Percentiles rank a stretch among this genome's conserved stretches.
Evolutionary conservation across 2,888 invertebrate species (phyloP).

Genomic region (Alviniconcha strummeri): DNA sequence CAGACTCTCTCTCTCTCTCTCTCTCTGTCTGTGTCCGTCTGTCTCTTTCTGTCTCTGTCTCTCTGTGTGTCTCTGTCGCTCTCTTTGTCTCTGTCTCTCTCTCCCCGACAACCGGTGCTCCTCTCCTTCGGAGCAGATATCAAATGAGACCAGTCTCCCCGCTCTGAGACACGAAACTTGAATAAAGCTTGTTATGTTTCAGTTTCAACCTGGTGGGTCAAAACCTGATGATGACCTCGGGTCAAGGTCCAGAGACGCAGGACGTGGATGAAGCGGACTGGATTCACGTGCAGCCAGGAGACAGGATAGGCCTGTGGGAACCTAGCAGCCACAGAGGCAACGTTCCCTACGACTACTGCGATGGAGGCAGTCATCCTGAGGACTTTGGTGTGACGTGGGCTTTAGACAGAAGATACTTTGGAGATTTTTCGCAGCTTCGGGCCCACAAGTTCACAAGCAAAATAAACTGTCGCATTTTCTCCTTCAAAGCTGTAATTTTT

Average conservation of each 20-base stretch:
- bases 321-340: background rate
- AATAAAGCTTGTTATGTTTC: background rate
- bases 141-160: too few relatives aligned
- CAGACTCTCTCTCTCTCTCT: too few relatives aligned
- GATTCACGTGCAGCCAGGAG: conserved; percentile 9
- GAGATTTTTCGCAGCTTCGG: background rate
- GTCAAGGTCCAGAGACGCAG: background rate
- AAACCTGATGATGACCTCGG: background rate
- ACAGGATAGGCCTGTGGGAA: background rate
- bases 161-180: too few relatives aligned
- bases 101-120: too few relatives aligned
- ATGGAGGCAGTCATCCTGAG: background rate
- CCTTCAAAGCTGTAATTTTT: background rate
- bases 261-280: background rate
- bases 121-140: too few relatives aligned
- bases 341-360: background rate
- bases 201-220: background rate
- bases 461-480: background rate
- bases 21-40: too few relatives aligned
- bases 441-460: background rate
- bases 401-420: background rate
- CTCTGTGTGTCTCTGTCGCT: too few relatives aligned
- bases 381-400: background rate
- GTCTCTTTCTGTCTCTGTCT: too few relatives aligned
- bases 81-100: too few relatives aligned